Percentiles rank a stretch among this genome's conserved stretches.
phyloP scores from a whole-genome alignment of 2,113 vertebrate genomes.

The Strix aluco region DNA sequence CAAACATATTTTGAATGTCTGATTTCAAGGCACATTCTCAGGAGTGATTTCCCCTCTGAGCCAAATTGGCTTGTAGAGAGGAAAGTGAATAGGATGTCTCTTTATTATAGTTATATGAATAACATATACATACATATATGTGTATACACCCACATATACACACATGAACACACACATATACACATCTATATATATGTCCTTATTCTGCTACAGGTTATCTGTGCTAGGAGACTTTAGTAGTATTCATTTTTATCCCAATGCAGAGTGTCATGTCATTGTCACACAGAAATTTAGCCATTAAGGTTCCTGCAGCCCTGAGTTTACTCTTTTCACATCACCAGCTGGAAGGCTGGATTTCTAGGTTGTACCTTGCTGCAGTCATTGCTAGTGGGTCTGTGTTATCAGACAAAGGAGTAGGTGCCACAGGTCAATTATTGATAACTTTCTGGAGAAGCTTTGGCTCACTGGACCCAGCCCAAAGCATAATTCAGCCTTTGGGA shows the following conservation, averaged over 20 bases:
- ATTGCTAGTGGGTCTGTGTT: neutral
- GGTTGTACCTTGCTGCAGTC: neutral
- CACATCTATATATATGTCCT: fast-evolving
- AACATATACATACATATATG: neutral
- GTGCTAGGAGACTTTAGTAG: neutral
- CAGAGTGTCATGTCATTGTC: neutral
- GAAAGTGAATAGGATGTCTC: neutral
- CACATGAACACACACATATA: neutral
- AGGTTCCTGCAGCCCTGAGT: neutral
- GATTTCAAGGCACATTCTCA: neutral
- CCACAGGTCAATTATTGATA: neutral
- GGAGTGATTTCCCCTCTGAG: neutral
- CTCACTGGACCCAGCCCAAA: neutral
- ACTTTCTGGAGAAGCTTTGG: neutral
- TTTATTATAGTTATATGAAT: neutral
- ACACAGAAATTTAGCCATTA: neutral
- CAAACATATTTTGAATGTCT: neutral
- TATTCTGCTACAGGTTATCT: neutral
- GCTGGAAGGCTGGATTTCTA: neutral
- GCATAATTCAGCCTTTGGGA: neutral
- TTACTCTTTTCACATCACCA: neutral
- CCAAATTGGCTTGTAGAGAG: neutral
- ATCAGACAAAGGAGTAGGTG: neutral
- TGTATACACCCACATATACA: fast-evolving
- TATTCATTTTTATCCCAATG: neutral